Evolutionary conservation across 2,888 invertebrate species (phyloP).

Genomic region (Poecilobothrus nobilitatus): DNA sequence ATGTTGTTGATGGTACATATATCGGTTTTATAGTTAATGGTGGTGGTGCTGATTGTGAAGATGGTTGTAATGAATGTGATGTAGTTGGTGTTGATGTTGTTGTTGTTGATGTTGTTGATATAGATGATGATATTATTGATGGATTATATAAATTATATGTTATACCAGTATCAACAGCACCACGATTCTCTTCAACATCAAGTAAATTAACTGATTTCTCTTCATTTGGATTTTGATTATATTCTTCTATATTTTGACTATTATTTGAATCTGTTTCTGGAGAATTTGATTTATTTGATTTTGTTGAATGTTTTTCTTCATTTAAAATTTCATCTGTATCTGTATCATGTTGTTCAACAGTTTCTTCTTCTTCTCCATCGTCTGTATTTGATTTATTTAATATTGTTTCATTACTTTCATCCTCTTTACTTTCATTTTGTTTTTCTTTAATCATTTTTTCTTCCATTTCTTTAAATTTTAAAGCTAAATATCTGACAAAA

Average conservation of each 20-base stretch:
- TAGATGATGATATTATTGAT: not conserved
- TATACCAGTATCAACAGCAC: conserved; percentile 11
- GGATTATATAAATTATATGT: not conserved
- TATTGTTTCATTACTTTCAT: conserved; percentile 31
- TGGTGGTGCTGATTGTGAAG: conserved; percentile 21
- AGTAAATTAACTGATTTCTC: conserved; percentile 13
- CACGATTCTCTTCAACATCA: conserved; percentile 14
- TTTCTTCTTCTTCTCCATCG: conserved; percentile 20
- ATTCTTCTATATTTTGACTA: too few species aligned
- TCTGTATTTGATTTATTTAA: conserved; percentile 31
- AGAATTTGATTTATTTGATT: too few species aligned
- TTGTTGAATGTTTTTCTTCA: too few species aligned
- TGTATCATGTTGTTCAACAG: not conserved
- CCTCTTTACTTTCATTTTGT: conserved; percentile 45
- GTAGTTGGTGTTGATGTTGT: not conserved
- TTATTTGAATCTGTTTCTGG: too few species aligned
- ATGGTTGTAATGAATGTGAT: conserved; percentile 10
- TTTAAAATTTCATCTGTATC: not conserved
- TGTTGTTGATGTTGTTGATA: not conserved
- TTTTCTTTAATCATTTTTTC: conserved; percentile 66
- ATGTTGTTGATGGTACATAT: conserved; percentile 38
- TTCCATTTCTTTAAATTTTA: conserved; percentile 82
- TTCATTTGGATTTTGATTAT: not conserved
- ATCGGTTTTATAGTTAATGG: conserved; percentile 36
- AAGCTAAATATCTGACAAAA: conserved; percentile 58